Evolutionary conservation across 2,888 invertebrate species (phyloP).

Genomic region (Sarcophaga carnaria): DNA sequence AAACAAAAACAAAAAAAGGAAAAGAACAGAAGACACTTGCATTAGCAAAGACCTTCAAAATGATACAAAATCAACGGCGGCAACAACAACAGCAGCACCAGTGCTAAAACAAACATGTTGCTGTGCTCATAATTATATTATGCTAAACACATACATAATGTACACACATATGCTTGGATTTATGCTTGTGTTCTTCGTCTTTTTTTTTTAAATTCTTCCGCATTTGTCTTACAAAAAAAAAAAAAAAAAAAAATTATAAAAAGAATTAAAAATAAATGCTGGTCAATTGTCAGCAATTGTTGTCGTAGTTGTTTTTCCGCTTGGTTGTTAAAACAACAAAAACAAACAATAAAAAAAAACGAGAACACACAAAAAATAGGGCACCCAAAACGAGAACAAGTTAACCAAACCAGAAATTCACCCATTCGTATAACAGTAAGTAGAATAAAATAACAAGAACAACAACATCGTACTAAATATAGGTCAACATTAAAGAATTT

Average conservation of each 20-base stretch:
- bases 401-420: not conserved
- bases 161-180: not conserved
- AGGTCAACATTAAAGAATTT: conserved; percentile 25
- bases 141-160: conserved; percentile 9
- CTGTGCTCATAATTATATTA: conserved; percentile 44
- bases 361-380: conserved; percentile 25
- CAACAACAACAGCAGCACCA: not conserved
- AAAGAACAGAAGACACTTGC: not conserved
- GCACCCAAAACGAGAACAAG: conserved; percentile 6
- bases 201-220: conserved; percentile 38
- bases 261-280: not conserved
- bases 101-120: conserved; percentile 16
- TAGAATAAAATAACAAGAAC: conserved; percentile 1
- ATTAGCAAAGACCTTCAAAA: conserved; percentile 37
- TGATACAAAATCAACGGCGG: not conserved
- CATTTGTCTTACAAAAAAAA: conserved; percentile 18
- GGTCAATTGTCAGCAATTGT: not conserved
- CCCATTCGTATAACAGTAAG: conserved; percentile 16
- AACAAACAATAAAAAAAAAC: conserved; percentile 25
- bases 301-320: conserved; percentile 3
- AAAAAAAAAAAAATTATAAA: not conserved
- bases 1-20: not conserved
- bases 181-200: not conserved
- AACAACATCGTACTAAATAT: conserved; percentile 8
- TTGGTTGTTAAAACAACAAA: conserved; percentile 4